Base-by-base conservation (phyloP, 2,113 vertebrate genomes). In the Lagenorhynchus albirostris region DNA sequence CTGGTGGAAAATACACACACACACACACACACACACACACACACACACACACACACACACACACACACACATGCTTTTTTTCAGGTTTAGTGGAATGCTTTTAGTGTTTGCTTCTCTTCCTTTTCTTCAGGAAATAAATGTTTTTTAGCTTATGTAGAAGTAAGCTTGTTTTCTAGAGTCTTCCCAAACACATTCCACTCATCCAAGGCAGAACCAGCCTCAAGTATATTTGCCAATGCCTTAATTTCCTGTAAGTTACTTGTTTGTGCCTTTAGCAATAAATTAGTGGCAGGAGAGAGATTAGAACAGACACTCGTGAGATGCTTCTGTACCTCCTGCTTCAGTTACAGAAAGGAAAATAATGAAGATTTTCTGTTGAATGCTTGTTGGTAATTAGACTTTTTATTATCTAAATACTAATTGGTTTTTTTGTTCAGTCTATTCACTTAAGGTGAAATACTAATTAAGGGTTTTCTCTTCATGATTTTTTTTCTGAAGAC, bases 391-490 rank as follows among this genome's bases (percentile, higher is more conserved):
- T 25, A 93, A 95, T 97, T 95, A 95, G 93, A 47, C 26, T 89
- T 97, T 84, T 70, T 95, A 81, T 97, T 98, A 96, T 74, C 93
- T 94, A 82, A 95, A 91, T 95, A 94, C 71, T 97, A 91, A 96
- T 89, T 97, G 85, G 50, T 83, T 97, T 96, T 97, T 36, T 96
- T 83, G 94, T 91, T 85, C 47, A 86, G 70, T 89, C 67, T 91
- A 87, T 83, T 97, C 33, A 93, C 62, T 97, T 93, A 96, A 94
- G 73, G 36, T 94, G 89, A 89, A 95, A 73, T 94, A 80, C 88
- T 96, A 95, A 95, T 97, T 96, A 95, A 92, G 47, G 88, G 55
- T 73, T 97, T 96, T 92, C 63, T 94, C n/a, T 12, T 81, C 21
- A 23, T 80, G 85, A 91, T 12, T 53, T 33, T 50, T 77, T 50